Base-by-base conservation (phyloP, 1,140 invertebrate species). In the Monomorium pharaonis region DNA sequence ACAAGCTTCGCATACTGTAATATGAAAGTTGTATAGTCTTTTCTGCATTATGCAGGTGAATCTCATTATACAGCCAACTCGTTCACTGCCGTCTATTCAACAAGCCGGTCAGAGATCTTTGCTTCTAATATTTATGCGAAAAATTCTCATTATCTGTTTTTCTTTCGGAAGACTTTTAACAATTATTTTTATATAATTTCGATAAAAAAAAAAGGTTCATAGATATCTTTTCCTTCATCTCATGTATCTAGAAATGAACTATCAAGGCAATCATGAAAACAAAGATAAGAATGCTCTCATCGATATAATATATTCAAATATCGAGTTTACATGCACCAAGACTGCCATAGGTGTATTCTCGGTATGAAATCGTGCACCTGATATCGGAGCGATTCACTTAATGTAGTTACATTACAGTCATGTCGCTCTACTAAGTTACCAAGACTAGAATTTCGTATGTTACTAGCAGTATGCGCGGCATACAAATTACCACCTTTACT, bases 401-500 rank as follows among this genome's bases (percentile, higher is more conserved):
- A 54, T 21, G 78, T 69, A 51, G 24, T 56, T 56, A 49, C 37
- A 21, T 72, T 83, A 67, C 44, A 58, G n/a, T 30, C 12, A 72
- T 37, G 37, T 47, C 27, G 51, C 10, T 3, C 51, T 58, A 30
- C 24, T 27, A 44, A 33, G 10, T 44, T n/a, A 42, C 60, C 24
- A 70, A 54, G 21, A 10, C 37, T 44, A 27, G 18, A 76, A 76
- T 76, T 84, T 84, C 21, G 56, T 63, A 60, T 77, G 60, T 76
- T 3, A 42, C 72, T 33, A 27, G 27, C 56, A 62, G 33, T 30
- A 51, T 49, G 47, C 72, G 58, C 56, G 21, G 81, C 49, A 78
- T 85, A 78, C 62, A 78, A 85, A 77, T 78, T 85, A 56, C 18
- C 47, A 18, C 7, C 21, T 85, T 85, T 77, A 65, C 60, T 77